These are phyloP conservation scores for Agrochola litura DNA, from an alignment of 2,888 invertebrate species.

Conservation along the genomic window DNA sequence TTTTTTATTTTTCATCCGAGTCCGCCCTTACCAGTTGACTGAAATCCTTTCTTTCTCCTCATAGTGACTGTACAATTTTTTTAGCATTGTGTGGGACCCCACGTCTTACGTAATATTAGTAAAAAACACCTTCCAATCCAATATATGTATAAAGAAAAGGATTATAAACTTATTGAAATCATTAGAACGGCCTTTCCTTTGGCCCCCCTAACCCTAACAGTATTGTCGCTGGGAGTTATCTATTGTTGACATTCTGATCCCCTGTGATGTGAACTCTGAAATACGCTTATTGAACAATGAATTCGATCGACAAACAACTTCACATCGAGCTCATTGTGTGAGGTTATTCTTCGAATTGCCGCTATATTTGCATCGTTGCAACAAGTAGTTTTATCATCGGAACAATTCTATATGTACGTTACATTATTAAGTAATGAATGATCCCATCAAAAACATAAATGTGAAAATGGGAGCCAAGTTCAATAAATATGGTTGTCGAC, in stretches of 20 bases:
- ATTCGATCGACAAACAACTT: constrained; percentile 42
- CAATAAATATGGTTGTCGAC: no score
- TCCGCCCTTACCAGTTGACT: no score
- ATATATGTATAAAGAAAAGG: no score
- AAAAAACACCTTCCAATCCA: background rate
- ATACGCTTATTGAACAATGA: constrained; percentile 52
- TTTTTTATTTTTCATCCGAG: no score
- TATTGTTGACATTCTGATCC: constrained; percentile 55
- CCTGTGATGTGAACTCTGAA: constrained; percentile 49
- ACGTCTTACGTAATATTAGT: background rate
- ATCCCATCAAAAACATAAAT: no score
- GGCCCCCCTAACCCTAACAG: background rate
- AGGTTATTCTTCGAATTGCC: constrained; percentile 23
- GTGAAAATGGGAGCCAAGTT: no score
- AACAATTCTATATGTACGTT: background rate
- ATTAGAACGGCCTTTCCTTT: background rate
- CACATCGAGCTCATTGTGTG: constrained; percentile 44
- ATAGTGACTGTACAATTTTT: background rate
- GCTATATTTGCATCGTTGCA: background rate
- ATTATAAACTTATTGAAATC: background rate
- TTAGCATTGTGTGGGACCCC: background rate
- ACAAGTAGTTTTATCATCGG: constrained; percentile 13
- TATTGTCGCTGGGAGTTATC: constrained; percentile 22
- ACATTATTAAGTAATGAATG: constrained; percentile 22
- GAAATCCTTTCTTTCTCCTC: no score